These are phyloP conservation scores for Ferdinandea cuprea DNA, from an alignment of 2,888 invertebrate genomes.

Conservation along the genomic window DNA sequence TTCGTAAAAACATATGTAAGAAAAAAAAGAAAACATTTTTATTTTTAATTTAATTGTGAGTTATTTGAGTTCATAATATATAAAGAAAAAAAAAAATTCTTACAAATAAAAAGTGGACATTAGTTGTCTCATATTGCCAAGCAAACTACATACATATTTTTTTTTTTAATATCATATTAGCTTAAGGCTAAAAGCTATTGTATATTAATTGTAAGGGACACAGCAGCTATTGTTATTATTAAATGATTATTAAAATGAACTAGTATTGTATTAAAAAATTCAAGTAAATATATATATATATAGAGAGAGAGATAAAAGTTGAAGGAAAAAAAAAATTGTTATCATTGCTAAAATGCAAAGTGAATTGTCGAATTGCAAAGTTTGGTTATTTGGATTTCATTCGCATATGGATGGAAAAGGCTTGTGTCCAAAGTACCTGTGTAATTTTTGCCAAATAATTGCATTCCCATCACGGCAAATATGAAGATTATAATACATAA, in stretches of 20 bases:
- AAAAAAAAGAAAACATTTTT: slow-evolving; percentile 46
- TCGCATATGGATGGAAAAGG: slow-evolving; percentile 78
- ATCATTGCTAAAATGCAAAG: slow-evolving; percentile 52
- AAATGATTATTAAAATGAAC: slow-evolving; percentile 18
- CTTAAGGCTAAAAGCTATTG: slow-evolving; percentile 31
- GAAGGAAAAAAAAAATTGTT: slow-evolving; percentile 28
- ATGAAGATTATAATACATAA: slow-evolving; percentile 99
- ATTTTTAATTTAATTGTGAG: slow-evolving; percentile 45
- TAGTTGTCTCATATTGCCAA: slow-evolving; percentile 36
- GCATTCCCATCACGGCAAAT: slow-evolving; percentile 99
- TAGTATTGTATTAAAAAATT: slow-evolving; percentile 19
- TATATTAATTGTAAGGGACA: slow-evolving; percentile 4
- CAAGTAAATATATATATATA: too few relatives aligned
- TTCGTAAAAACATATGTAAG: slow-evolving; percentile 61
- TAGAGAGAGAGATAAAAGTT: too few relatives aligned
- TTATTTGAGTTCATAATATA: slow-evolving; percentile 41
- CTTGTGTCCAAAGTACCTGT: slow-evolving; percentile 85
- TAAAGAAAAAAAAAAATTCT: slow-evolving; percentile 11
- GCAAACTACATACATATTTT: slow-evolving; percentile 21
- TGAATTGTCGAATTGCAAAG: slow-evolving; percentile 39
- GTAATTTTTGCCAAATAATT: slow-evolving; percentile 98
- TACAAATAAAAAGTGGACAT: slow-evolving; percentile 30
- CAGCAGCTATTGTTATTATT: slow-evolving; percentile 22
- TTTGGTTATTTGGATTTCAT: slow-evolving; percentile 1
- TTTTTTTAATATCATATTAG: slow-evolving; percentile 4